Base-by-base conservation (phyloP, 2,113 vertebrate genomes). In the Saguinus midas region DNA sequence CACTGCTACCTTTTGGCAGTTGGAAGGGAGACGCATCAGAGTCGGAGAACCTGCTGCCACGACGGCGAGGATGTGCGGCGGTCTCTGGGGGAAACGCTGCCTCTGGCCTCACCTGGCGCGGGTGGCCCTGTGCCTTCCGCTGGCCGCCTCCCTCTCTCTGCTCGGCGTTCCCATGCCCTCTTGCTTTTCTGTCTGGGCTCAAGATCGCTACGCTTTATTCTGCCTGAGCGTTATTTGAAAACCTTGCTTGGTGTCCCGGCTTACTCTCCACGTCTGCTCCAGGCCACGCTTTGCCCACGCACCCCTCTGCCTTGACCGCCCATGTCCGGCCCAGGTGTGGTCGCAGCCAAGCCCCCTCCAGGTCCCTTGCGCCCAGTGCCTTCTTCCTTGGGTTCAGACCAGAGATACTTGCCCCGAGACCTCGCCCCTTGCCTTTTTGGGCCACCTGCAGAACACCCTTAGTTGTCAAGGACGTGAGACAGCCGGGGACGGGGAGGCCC, bases 1-100 rank as follows among this genome's bases (percentile, higher is more conserved):
- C 94, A 35, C 84, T 50, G 88, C 95, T 95, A 95, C 92, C 94
- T 96, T 89, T 89, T 48, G 91, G 94, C 94, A 55, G 79, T 45
- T 66, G 50, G 57, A 79, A 40, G 29, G 81, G 52, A 40, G 29
- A 73, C 72, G 40, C 32, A 29, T 37, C 57, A 0, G n/a, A 78
- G 52, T 32, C 27, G 0, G 2, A 25, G 90, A 29, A 27, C 21
- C 27, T 20, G 3, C 4, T 14, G 45, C 88, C 84, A 0, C 16
- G 0, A 50, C 25, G 35, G 88, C 9, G 20, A 16, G n/a, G 37
- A 11, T 11, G 18, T 6, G 20, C 80, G 11, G 1, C 11, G 14
- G 61, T 40, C 70, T 76, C 92, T 10, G 37, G 88, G 91, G 91
- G 40, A 5, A 43, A 55, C 50, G 45, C 86, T 50, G 13, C 87